Percentiles rank a stretch among this genome's conserved stretches.
Evolutionary conservation across 2,888 invertebrate species (phyloP).

Genomic region (Polylopha cassiicola): DNA sequence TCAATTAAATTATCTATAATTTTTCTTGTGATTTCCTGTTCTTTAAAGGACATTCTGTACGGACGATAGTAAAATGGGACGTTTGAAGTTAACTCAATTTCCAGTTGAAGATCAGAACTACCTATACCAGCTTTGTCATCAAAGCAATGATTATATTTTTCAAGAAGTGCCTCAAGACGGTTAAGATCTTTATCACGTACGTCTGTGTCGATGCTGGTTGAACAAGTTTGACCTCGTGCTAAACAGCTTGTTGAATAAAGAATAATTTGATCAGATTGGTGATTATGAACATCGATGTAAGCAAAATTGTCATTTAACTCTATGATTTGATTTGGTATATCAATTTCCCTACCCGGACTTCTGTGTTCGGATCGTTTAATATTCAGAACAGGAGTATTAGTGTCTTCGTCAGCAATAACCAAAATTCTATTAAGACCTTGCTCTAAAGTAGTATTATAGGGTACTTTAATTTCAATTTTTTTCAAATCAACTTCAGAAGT

Average conservation of each 20-base stretch:
- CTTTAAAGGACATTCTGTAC: slow-evolving; percentile 18
- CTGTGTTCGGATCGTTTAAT: neutral
- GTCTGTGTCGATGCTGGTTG: neutral
- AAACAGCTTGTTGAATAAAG: slow-evolving; percentile 1
- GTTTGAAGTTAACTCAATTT: slow-evolving; percentile 14
- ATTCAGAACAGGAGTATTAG: neutral
- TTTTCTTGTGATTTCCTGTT: slow-evolving; percentile 12
- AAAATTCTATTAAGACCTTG: neutral
- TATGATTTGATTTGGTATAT: neutral
- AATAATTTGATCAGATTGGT: neutral
- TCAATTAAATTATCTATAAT: slow-evolving; percentile 17
- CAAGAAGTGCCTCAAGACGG: neutral
- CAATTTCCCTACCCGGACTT: neutral
- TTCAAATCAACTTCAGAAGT: neutral
- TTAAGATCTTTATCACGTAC: neutral
- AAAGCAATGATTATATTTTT: slow-evolving; percentile 5
- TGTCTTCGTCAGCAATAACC: neutral
- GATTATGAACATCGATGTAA: neutral
- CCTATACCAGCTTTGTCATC: slow-evolving; percentile 4
- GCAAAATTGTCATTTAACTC: neutral
- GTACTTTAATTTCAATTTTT: neutral
- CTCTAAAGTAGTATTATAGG: neutral
- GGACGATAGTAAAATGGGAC: slow-evolving; percentile 18
- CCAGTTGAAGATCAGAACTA: slow-evolving; percentile 5
- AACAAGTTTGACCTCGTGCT: slow-evolving; percentile 1